Conservation (phyloP, 2,888 invertebrate genomes). For the Seira musarum region DNA sequence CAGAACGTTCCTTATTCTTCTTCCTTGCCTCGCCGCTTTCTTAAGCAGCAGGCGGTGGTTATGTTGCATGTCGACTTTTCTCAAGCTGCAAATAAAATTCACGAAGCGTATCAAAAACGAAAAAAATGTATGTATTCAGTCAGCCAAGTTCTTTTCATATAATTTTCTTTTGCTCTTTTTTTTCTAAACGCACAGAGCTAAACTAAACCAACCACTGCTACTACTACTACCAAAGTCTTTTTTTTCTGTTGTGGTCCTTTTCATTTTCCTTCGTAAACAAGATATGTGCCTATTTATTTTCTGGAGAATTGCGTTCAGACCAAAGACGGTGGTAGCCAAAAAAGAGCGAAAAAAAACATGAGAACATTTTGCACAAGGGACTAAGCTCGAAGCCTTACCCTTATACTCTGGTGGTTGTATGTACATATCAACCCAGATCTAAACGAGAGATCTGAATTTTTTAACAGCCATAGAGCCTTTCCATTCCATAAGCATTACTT, state of each 20-base stretch:
- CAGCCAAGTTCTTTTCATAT: background rate
- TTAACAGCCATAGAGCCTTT: constrained; percentile 32
- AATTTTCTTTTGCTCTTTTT: background rate
- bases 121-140: background rate
- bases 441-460: constrained; percentile 48
- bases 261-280: constrained; percentile 13
- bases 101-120: constrained; percentile 34
- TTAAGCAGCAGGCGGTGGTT: background rate
- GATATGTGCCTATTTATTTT: background rate
- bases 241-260: constrained; percentile 26
- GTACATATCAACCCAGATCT: constrained; percentile 50
- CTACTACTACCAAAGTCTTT: background rate
- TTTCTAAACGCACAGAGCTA: background rate
- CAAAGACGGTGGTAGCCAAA: background rate
- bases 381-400: background rate
- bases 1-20: background rate
- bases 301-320: constrained; percentile 1
- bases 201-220: background rate
- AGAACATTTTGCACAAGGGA: constrained; percentile 46
- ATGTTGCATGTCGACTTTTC: constrained; percentile 32
- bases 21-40: background rate
- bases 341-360: constrained; percentile 4
- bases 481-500: background rate
- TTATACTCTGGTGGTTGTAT: constrained; percentile 13
- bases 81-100: constrained; percentile 38